Percentiles rank a stretch among this genome's conserved stretches.
Evolutionary conservation across 2,888 invertebrate genomes (phyloP).

Genomic region (Drosophila eohydei): DNA sequence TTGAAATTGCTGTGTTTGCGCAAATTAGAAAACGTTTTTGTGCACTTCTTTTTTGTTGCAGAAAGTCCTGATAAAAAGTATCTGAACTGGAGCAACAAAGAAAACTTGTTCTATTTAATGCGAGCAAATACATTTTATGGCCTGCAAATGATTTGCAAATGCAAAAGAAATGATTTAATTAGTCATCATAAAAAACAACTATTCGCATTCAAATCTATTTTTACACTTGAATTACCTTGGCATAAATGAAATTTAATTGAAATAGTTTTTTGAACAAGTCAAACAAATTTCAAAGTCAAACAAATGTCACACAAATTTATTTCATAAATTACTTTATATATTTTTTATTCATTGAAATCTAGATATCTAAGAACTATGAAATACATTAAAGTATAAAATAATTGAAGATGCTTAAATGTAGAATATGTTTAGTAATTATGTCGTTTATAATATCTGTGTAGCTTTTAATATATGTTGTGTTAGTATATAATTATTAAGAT

Average conservation of each 20-base stretch:
- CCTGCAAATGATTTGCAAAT: background rate
- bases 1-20: constrained; percentile 15
- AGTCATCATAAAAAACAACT: background rate
- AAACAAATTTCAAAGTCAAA: too few relatives aligned
- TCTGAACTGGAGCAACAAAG: background rate
- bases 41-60: background rate
- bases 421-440: too few relatives aligned
- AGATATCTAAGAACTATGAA: too few relatives aligned
- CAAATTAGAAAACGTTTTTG: constrained; percentile 30
- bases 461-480: too few relatives aligned
- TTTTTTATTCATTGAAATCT: background rate
- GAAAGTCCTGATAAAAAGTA: background rate
- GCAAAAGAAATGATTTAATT: background rate
- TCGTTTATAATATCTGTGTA: too few relatives aligned
- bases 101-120: background rate
- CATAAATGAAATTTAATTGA: background rate
- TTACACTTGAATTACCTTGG: too few relatives aligned
- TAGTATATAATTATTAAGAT: too few relatives aligned
- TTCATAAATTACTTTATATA: background rate
- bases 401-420: too few relatives aligned
- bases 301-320: too few relatives aligned
- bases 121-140: background rate
- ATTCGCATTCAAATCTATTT: too few relatives aligned
- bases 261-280: background rate
- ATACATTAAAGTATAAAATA: too few relatives aligned